A percentile compares a stretch with the other conserved stretches of the same genome.
These are phyloP conservation scores for Rhombomys opimus DNA, from an alignment of 2,113 vertebrate species.

Conservation along the genomic window DNA sequence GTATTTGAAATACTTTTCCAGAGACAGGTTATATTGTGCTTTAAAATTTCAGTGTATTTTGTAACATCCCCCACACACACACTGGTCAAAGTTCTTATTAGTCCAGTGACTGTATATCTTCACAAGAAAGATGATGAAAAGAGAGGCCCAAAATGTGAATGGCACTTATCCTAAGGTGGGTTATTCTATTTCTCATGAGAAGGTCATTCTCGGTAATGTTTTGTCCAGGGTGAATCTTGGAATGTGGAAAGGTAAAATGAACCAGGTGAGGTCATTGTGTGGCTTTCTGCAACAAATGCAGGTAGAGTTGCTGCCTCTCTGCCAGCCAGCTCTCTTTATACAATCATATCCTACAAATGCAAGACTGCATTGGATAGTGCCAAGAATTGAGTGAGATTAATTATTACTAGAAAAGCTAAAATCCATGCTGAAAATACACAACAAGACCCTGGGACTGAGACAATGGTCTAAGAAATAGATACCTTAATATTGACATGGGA, in stretches of 20 bases:
- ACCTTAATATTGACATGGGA: neutral
- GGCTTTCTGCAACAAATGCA: neutral
- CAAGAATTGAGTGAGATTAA: neutral
- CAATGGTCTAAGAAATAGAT: neutral
- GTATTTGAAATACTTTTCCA: neutral
- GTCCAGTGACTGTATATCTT: neutral
- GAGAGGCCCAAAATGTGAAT: neutral
- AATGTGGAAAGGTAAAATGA: neutral
- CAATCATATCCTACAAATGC: neutral
- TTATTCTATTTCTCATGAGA: neutral
- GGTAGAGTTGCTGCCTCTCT: neutral
- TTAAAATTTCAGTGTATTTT: neutral
- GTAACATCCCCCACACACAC: neutral
- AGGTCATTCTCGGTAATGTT: neutral
- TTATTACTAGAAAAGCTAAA: neutral
- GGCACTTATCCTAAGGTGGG: neutral
- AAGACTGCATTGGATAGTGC: neutral
- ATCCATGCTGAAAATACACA: neutral
- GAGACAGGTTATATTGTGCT: neutral
- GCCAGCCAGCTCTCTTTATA: too few relatives aligned
- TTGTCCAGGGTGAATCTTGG: neutral
- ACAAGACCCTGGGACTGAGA: neutral
- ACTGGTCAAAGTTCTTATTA: neutral
- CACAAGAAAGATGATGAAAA: neutral
- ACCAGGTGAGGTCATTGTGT: neutral